These are phyloP conservation scores for Xestia rhomboidea DNA, from an alignment of 2,888 invertebrate species.

Conservation along the genomic window DNA sequence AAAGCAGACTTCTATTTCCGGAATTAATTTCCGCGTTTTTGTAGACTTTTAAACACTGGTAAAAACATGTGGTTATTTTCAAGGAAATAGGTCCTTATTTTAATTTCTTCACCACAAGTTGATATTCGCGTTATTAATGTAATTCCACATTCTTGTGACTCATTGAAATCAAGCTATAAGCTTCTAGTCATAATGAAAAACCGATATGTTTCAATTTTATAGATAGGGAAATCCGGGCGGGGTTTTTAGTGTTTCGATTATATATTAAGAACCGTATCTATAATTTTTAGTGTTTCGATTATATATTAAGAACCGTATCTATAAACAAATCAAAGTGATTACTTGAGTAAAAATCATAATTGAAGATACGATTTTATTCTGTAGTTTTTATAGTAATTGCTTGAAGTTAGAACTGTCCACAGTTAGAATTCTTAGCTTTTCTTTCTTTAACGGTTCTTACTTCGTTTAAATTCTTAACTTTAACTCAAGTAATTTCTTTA, in stretches of 20 bases:
- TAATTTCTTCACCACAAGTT: neutral
- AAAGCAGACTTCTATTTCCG: constrained; percentile 8
- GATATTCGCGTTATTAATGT: neutral
- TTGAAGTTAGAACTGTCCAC: too few species aligned
- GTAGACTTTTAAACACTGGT: neutral
- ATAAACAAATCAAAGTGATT: too few species aligned
- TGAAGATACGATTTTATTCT: too few species aligned
- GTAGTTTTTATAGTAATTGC: too few species aligned
- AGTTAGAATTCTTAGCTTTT: too few species aligned
- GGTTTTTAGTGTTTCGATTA: neutral
- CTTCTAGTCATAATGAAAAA: neutral
- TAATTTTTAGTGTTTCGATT: neutral
- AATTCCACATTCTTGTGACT: constrained; percentile 14
- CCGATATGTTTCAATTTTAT: neutral
- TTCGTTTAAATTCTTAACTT: too few species aligned
- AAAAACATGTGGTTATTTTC: neutral
- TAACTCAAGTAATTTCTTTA: too few species aligned
- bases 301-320: too few species aligned
- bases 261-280: too few species aligned
- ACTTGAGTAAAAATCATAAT: too few species aligned
- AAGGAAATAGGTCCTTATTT: neutral
- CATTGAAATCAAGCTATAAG: neutral
- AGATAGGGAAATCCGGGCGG: neutral
- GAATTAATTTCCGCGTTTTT: neutral
- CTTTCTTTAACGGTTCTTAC: too few species aligned